phyloP scores from a whole-genome alignment of 2,797 vertebrate species.

The Hirundo rustica region DNA sequence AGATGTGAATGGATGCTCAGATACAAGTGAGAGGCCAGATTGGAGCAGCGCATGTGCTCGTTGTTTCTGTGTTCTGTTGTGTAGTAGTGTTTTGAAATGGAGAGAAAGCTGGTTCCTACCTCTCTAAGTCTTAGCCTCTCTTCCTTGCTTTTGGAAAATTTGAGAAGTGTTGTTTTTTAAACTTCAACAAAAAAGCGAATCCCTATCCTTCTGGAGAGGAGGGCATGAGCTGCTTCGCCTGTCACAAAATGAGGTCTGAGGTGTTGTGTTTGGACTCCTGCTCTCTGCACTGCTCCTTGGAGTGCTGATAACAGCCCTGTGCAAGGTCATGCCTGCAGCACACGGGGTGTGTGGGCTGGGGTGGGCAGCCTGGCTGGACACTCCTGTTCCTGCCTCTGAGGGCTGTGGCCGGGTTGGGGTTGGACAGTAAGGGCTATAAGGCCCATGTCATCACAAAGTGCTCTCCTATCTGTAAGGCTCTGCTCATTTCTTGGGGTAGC shows the following conservation, averaged over 20 bases:
- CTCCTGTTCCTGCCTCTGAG: background rate
- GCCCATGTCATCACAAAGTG: fast-evolving
- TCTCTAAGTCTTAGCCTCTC: background rate
- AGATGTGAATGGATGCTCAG: background rate
- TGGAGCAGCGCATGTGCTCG: background rate
- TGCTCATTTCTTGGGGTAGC: background rate
- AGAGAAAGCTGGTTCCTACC: background rate
- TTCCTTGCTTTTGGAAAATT: background rate
- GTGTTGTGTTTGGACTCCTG: background rate
- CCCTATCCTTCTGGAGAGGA: background rate
- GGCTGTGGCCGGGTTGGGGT: background rate
- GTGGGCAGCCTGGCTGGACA: background rate
- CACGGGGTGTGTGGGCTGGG: background rate
- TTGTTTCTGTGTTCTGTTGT: background rate
- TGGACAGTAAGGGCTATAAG: background rate
- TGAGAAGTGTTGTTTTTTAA: background rate
- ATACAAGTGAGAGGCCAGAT: background rate
- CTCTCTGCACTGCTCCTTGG: background rate
- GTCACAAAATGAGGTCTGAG: background rate
- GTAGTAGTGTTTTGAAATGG: background rate
- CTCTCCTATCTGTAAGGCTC: background rate
- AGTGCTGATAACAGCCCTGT: background rate
- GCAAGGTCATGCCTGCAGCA: background rate
- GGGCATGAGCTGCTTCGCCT: background rate
- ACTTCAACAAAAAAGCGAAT: background rate